Evolutionary conservation across 2,888 invertebrate genomes (phyloP), one percentile per base, ranked within the genome.

Genomic region (Mythimna vitellina): DNA sequence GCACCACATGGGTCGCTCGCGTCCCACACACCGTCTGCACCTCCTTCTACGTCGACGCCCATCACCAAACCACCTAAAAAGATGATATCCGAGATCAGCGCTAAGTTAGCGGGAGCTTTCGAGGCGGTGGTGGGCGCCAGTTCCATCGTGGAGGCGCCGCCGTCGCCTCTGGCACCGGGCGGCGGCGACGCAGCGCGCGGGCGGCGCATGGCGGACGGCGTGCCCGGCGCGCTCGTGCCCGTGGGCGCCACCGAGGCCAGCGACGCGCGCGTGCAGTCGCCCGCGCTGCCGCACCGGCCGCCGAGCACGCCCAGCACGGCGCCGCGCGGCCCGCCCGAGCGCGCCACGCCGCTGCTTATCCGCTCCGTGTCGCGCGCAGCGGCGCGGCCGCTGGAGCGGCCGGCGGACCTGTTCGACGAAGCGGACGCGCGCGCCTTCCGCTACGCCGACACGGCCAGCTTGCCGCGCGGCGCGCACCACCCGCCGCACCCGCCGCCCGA

Each of bases 401-500:
- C 57, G 86, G 56, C 80, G 76, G 75, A 84, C 87, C 83, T 71
- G 80, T 75, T 87, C 88, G 92, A 81, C 38, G 78, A 72, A 4
- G 22, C 29, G 7, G 71, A 57, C 81, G 82, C 56, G 76, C 76
- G 73, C 70, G 88, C 68, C 3, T 62, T 78, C 70, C 85, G 77
- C 78, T 74, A 89, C 83, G 76, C 81, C 72, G 93, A 91, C 71
- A 93, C 94, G 63, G 94, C 96, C 68, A 93, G 93, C 83, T 88
- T 96, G 89, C 96, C 96, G 83, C 95, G 96, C 86, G 96, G 96
- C 83, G 96, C 96, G 72, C 95, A 95, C 87, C 95, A 93, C 78
- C 96, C 93, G 84, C 88, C 89, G 75, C 88, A 87, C 77, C 86
- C 87, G 78, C 87, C 86, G 78, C 81, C 83, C 58, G 79, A 82